These are phyloP conservation scores for Chrysogorgia sp. DNA, from an alignment of 92 coral and sea anemone species.

Conservation along the genomic window DNA sequence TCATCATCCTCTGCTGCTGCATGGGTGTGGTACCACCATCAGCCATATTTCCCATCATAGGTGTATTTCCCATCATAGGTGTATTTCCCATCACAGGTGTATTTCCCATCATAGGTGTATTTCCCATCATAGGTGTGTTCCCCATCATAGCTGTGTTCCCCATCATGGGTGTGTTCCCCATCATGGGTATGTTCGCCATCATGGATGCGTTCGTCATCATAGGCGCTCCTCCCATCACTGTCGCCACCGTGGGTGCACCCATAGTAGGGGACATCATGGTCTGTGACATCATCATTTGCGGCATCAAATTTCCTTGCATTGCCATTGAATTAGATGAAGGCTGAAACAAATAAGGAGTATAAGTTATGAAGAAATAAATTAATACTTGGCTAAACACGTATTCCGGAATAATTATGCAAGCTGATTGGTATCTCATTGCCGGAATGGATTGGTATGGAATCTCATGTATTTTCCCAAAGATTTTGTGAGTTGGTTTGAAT, in stretches of 20 bases:
- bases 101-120: background rate
- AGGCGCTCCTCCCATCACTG: conserved; percentile 16
- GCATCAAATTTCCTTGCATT: conserved; percentile 51
- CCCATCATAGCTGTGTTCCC: conserved; percentile 15
- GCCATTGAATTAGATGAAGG: conserved; percentile 18
- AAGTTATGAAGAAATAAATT: too few relatives aligned
- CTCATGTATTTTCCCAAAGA: too few relatives aligned
- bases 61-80: background rate
- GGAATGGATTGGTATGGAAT: too few relatives aligned
- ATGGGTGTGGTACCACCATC: conserved; percentile 5
- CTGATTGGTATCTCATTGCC: too few relatives aligned
- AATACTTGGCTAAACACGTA: too few relatives aligned
- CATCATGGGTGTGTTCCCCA: conserved; percentile 17
- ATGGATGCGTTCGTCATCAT: conserved; percentile 13
- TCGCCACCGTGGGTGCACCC: background rate
- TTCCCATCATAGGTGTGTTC: conserved; percentile 7
- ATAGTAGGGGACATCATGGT: conserved; percentile 37
- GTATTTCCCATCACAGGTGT: background rate
- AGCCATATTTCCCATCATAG: conserved; percentile 3
- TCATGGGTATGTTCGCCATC: background rate
- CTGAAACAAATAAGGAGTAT: conserved; percentile 7
- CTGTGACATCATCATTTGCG: conserved; percentile 7
- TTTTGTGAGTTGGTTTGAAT: too few relatives aligned
- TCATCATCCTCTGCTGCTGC: conserved; percentile 28
- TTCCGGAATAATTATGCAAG: too few relatives aligned